These are phyloP conservation scores for Menidia menidia DNA, from an alignment of 2,797 vertebrate genomes.

Conservation along the genomic window DNA sequence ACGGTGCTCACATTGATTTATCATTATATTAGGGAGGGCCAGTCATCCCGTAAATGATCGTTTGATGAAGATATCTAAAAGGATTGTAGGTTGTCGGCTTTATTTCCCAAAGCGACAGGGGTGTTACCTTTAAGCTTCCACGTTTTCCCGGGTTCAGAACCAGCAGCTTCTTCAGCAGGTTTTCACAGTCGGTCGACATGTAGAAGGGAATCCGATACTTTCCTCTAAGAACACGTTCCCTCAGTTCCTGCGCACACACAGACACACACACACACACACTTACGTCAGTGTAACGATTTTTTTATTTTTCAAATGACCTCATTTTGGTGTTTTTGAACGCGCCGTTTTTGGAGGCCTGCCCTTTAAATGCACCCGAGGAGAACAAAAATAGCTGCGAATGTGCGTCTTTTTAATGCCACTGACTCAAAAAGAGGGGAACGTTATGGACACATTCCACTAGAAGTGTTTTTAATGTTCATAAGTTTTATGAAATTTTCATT, in stretches of 20 bases:
- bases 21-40: not conserved
- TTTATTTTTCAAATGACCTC: too few species aligned
- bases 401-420: too few species aligned
- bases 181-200: conserved; percentile 97
- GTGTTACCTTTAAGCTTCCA: conserved; percentile 90
- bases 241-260: conserved; percentile 83
- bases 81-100: not conserved
- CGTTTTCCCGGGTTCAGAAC: conserved; percentile 93
- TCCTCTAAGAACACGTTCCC: conserved; percentile 91
- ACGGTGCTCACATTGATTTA: not conserved
- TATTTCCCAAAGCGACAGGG: fast-evolving
- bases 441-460: too few species aligned
- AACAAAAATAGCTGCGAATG: not conserved
- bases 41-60: not conserved
- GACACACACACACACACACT: not conserved
- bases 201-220: conserved; percentile 96
- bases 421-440: too few species aligned
- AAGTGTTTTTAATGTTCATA: too few species aligned
- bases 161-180: conserved; percentile 92
- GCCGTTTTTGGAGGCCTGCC: too few species aligned
- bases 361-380: not conserved
- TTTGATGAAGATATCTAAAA: not conserved
- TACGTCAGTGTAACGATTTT: too few species aligned
- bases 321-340: too few species aligned
- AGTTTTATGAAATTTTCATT: too few species aligned